Evolutionary conservation across 2,888 invertebrate species (phyloP).

Genomic region (Drosophila fulvimacula): DNA sequence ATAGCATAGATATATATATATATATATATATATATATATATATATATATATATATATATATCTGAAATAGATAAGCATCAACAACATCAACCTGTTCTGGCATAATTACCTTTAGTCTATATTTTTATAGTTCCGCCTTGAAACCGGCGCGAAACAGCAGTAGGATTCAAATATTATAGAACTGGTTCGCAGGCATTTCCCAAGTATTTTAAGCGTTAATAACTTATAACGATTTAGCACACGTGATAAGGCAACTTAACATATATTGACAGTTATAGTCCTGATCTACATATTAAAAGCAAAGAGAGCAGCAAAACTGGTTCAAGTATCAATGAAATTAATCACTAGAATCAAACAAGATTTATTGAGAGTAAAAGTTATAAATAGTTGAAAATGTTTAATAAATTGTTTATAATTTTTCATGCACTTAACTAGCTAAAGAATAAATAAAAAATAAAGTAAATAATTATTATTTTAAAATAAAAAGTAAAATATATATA

Average conservation of each 20-base stretch:
- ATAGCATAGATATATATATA: too few relatives aligned
- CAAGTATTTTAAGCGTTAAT: constrained; percentile 4
- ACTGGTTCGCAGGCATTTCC: constrained; percentile 13
- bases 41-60: not conserved
- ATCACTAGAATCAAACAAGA: not conserved
- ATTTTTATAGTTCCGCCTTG: not conserved
- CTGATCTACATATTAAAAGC: constrained; percentile 7
- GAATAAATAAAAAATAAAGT: too few relatives aligned
- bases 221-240: constrained; percentile 5
- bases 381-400: not conserved
- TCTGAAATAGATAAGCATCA: not conserved
- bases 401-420: not conserved
- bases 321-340: not conserved
- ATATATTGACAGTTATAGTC: constrained; percentile 12
- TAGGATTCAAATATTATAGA: not conserved
- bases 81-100: not conserved
- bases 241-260: not conserved
- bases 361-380: not conserved
- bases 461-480: too few relatives aligned
- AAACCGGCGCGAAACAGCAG: not conserved
- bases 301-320: not conserved
- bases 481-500: not conserved
- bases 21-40: not conserved
- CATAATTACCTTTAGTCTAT: not conserved
- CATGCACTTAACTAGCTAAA: too few relatives aligned